Conservation (phyloP, 1,140 invertebrate genomes). For the Trichonephila inaurata region DNA sequence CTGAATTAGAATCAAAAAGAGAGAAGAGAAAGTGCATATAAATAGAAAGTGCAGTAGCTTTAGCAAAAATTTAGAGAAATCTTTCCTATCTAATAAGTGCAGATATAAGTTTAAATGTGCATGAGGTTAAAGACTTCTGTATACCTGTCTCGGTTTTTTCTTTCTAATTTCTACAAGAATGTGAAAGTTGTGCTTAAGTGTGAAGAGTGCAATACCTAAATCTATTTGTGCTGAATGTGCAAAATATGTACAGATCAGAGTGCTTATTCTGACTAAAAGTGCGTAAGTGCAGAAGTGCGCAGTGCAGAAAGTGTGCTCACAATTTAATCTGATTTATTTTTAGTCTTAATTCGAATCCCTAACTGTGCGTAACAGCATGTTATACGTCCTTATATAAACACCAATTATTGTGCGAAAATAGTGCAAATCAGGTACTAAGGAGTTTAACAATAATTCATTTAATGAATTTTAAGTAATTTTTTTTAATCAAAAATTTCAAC, state of each 20-base stretch:
- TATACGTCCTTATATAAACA: not conserved
- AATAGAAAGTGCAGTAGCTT: not conserved
- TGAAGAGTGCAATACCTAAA: not conserved
- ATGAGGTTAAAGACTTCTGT: not conserved
- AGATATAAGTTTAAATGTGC: not conserved
- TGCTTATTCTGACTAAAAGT: not conserved
- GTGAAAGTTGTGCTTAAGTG: not conserved
- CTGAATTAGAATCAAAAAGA: not conserved
- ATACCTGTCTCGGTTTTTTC: not conserved
- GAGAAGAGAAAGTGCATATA: not conserved
- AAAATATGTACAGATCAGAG: constrained; percentile 6
- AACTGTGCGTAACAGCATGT: not conserved
- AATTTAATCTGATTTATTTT: not conserved
- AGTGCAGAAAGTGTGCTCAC: not conserved
- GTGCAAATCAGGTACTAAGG: not conserved
- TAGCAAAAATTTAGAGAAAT: not conserved
- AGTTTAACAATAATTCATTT: not conserved
- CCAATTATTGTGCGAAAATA: not conserved
- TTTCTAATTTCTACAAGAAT: not conserved
- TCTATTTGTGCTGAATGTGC: not conserved
- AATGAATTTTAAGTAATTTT: too few relatives aligned
- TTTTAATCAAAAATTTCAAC: too few relatives aligned
- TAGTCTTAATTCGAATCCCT: not conserved
- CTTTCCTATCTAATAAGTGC: not conserved
- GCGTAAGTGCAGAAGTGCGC: not conserved